Conservation (phyloP, 1,140 invertebrate species). For the Macrobrachium rosenbergii region DNA sequence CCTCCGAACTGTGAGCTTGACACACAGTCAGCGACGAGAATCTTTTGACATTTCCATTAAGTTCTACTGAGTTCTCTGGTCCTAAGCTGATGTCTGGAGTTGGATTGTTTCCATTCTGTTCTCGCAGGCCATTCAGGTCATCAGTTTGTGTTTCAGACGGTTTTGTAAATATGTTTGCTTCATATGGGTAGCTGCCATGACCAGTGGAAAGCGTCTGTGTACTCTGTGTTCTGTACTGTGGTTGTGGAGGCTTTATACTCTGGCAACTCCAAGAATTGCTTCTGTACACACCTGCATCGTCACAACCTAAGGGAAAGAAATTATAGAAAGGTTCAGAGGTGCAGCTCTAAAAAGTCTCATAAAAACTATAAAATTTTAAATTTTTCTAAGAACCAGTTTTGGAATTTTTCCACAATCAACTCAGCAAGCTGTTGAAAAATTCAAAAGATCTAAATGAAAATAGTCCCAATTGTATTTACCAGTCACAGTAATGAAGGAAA, state of each 20-base stretch:
- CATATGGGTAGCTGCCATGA: not conserved
- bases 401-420: not conserved
- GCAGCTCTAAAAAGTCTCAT: not conserved
- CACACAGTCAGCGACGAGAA: too few species aligned
- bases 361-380: not conserved
- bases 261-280: constrained; percentile 20
- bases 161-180: not conserved
- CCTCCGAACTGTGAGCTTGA: too few species aligned
- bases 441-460: too few species aligned
- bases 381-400: not conserved
- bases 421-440: too few species aligned
- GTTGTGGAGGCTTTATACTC: not conserved
- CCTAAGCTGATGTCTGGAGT: not conserved
- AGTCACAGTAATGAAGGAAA: too few species aligned
- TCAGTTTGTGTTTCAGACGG: not conserved
- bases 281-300: not conserved
- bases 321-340: not conserved
- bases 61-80: too few species aligned
- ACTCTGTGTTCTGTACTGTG: constrained; percentile 15
- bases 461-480: too few species aligned
- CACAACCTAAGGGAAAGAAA: not conserved
- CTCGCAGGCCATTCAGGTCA: not conserved
- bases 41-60: too few species aligned
- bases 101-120: not conserved
- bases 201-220: not conserved